phyloP scores from a whole-genome alignment of 2,113 vertebrate genomes.

The Tinamus guttatus region DNA sequence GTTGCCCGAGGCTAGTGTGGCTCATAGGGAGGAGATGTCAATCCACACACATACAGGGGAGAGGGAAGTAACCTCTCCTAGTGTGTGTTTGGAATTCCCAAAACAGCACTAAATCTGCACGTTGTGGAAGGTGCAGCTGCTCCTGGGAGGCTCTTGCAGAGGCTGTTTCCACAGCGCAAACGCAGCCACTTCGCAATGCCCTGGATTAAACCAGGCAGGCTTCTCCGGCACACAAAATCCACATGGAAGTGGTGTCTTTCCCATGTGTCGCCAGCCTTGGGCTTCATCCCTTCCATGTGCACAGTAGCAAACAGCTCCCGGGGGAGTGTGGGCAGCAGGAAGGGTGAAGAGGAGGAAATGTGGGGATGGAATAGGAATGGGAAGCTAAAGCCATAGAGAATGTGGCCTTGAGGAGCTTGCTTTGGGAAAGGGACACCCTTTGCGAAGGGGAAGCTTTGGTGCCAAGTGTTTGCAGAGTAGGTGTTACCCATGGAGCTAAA shows the following conservation, averaged over 20 bases:
- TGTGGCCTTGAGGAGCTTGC: neutral
- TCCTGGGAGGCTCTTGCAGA: neutral
- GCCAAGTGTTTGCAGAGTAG: neutral
- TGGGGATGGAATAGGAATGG: neutral
- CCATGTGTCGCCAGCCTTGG: neutral
- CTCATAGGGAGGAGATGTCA: neutral
- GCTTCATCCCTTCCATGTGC: neutral
- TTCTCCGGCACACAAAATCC: accelerated
- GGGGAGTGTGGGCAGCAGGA: neutral
- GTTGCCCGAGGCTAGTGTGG: conserved; percentile 46
- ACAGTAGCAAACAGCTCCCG: accelerated
- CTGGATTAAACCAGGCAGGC: neutral
- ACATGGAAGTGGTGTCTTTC: neutral
- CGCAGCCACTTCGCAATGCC: neutral
- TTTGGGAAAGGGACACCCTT: neutral
- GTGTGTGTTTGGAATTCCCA: neutral
- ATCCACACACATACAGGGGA: neutral
- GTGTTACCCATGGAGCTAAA: neutral
- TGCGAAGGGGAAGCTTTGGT: neutral
- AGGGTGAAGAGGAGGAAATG: neutral
- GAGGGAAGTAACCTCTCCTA: conserved; percentile 57
- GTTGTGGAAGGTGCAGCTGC: conserved; percentile 24
- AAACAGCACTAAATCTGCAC: neutral
- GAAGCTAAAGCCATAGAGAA: neutral
- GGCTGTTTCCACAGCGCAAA: neutral